phyloP scores from a whole-genome alignment of 2,888 invertebrate species.

The Phorcus lineatus region DNA sequence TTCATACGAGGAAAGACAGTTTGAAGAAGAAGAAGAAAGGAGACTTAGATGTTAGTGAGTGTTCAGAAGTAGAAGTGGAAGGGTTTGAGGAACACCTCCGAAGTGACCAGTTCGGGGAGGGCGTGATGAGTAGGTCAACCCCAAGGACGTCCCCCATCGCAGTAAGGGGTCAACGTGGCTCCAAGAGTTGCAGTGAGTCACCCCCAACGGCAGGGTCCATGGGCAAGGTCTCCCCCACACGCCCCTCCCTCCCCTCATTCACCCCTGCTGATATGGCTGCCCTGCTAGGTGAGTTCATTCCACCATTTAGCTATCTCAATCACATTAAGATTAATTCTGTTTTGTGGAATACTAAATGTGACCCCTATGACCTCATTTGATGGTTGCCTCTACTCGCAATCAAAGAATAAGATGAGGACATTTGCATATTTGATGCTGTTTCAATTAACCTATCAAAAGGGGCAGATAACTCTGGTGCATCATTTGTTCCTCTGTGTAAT shows the following conservation, averaged over 20 bases:
- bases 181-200: slow-evolving; percentile 51
- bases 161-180: slow-evolving; percentile 46
- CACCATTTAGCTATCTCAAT: no score
- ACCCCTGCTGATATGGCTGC: slow-evolving; percentile 59
- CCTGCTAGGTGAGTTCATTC: slow-evolving; percentile 67
- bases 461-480: no score
- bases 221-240: slow-evolving; percentile 33
- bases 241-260: slow-evolving; percentile 42
- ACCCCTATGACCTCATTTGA: no score
- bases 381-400: no score
- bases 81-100: slow-evolving; percentile 50
- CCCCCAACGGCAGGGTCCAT: slow-evolving; percentile 37
- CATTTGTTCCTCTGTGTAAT: no score
- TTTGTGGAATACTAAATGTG: no score
- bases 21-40: slow-evolving; percentile 78
- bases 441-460: no score
- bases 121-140: slow-evolving; percentile 60
- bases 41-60: slow-evolving; percentile 54
- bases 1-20: slow-evolving; percentile 83
- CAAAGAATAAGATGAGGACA: no score
- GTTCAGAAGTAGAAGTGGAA: slow-evolving; percentile 63
- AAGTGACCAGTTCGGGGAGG: slow-evolving; percentile 53
- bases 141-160: slow-evolving; percentile 65
- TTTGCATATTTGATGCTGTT: no score
- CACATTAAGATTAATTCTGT: no score